Evolutionary conservation across 2,113 vertebrate genomes (phyloP), one percentile per base, ranked within the genome.

Genomic region (Ariopsis seemanni): DNA sequence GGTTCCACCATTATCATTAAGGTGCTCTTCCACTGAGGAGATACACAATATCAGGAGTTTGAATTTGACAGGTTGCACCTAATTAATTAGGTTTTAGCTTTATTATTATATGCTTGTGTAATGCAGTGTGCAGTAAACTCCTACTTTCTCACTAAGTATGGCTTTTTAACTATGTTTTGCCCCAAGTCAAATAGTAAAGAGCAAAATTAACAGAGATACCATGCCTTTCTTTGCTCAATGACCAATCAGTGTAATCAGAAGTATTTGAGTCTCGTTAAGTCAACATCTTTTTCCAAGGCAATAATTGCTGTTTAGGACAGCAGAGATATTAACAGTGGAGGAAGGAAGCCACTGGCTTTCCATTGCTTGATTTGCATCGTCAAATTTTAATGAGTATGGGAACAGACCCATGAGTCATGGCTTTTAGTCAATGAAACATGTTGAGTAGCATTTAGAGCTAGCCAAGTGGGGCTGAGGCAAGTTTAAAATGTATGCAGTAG

Each of bases 171-270:
- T 82, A 2, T 82, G 14, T 84, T 93, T 92, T 94, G 90, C 90
- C 87, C 86, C 10, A 88, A 90, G 86, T 94, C 89, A 85, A 89
- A 90, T 93, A 92, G 90, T 89, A 87, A 89, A 74, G 87, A 86
- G 52, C 84, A 82, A 82, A 87, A 91, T 91, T 93, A 75, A 89
- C 79, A 88, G 87, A 91, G 89, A 90, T 91, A 92, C 91, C 92
- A 89, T 83, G 91, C 90, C 93, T 93, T 94, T 93, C 91, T 90
- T 91, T 71, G 86, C 81, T 90, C 90, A 84, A 82, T 75, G 86
- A 83, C 87, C 91, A 93, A 91, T 94, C 92, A 91, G 69, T 90
- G 53, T 92, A 95, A 95, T 93, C 88, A 91, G 87, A 95, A 95
- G 89, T 93, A 95, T 92, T 90, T 93, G 91, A 67, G 62, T 71